phyloP scores from a whole-genome alignment of 2,888 invertebrate genomes.

The Conomelus anceps region DNA sequence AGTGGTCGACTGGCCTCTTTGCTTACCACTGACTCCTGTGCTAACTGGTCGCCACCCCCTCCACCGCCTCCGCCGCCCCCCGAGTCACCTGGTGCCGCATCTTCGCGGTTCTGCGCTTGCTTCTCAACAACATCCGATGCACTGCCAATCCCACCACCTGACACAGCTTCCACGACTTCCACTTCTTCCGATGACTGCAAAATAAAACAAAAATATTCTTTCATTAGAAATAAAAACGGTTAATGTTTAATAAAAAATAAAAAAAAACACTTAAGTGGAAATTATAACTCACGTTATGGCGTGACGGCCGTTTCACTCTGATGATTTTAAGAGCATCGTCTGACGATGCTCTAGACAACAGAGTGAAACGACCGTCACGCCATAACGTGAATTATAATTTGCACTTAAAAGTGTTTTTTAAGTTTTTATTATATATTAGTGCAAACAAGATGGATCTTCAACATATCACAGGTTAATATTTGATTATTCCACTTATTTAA shows the following conservation, averaged over 20 bases:
- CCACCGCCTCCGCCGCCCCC: slow-evolving; percentile 34
- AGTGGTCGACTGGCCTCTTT: slow-evolving; percentile 28
- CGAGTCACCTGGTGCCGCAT: slow-evolving; percentile 40
- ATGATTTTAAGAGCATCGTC: too few relatives aligned
- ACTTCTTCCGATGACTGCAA: slow-evolving; percentile 32
- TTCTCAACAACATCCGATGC: slow-evolving; percentile 23
- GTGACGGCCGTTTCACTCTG: too few relatives aligned
- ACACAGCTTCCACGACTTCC: slow-evolving; percentile 33
- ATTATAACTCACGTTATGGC: too few relatives aligned
- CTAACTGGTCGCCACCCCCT: slow-evolving; percentile 35
- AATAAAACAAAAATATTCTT: slow-evolving; percentile 15
- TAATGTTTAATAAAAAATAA: neutral
- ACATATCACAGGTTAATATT: too few relatives aligned
- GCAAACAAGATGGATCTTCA: too few relatives aligned
- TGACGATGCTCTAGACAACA: too few relatives aligned
- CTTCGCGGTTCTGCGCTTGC: slow-evolving; percentile 21
- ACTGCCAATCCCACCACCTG: slow-evolving; percentile 30
- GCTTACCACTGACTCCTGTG: slow-evolving; percentile 30
- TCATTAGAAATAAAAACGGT: neutral
- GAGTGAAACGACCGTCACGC: too few relatives aligned
- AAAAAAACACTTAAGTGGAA: too few relatives aligned
- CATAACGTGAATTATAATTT: too few relatives aligned
- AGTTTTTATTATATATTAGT: too few relatives aligned
- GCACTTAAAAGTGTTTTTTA: too few relatives aligned
- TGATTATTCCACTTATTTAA: too few relatives aligned